phyloP scores from a whole-genome alignment of 2,888 invertebrate genomes.

The Saturnia japonica region DNA sequence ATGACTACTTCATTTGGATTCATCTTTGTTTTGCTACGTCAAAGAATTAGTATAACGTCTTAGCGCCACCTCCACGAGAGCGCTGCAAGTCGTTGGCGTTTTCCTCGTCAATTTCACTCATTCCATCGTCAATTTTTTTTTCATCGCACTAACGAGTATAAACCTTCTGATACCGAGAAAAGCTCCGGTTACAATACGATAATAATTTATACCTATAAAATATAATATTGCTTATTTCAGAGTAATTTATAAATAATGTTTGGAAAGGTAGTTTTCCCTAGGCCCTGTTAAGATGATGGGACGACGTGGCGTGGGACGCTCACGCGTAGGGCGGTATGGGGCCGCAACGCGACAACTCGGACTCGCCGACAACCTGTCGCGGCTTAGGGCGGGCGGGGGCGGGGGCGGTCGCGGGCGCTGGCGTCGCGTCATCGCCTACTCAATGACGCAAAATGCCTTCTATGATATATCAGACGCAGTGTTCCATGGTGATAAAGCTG shows the following conservation, averaged over 20 bases:
- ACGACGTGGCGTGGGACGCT: constrained; percentile 15
- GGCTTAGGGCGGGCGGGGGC: constrained; percentile 30
- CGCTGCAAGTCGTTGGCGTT: too few relatives aligned
- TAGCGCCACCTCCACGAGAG: too few relatives aligned
- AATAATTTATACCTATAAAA: not conserved
- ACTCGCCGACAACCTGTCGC: constrained; percentile 31
- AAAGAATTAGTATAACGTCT: too few relatives aligned
- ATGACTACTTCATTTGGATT: too few relatives aligned
- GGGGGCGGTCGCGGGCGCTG: constrained; percentile 26
- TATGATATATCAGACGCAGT: constrained; percentile 4
- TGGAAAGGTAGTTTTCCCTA: constrained; percentile 17
- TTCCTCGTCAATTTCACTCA: too few relatives aligned
- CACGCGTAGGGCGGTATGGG: constrained; percentile 18
- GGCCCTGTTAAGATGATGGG: not conserved
- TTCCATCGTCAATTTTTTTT: too few relatives aligned
- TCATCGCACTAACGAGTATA: not conserved
- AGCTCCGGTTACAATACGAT: not conserved
- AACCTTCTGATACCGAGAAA: constrained; percentile 1
- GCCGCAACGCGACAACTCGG: constrained; percentile 2
- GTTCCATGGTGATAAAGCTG: not conserved
- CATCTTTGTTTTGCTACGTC: too few relatives aligned
- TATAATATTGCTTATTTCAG: not conserved
- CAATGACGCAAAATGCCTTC: constrained; percentile 41
- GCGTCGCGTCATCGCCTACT: constrained; percentile 43
- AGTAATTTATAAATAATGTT: not conserved